Evolutionary conservation across 2,797 vertebrate species (phyloP).

Genomic region (Characodon lateralis): DNA sequence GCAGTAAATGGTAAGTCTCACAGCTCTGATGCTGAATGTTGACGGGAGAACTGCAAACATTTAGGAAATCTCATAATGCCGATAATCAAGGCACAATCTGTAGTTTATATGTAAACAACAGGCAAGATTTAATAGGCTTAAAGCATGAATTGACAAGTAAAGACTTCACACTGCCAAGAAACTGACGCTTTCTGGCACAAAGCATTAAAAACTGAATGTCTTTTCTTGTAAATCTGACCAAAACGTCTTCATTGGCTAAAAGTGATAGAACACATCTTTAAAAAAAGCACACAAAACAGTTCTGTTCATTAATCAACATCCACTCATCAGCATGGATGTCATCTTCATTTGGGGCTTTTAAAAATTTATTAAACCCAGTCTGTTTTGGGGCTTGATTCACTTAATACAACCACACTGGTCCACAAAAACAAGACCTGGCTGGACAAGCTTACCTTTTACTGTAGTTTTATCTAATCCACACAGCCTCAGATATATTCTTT

Average conservation of each 20-base stretch:
- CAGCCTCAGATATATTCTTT: not conserved
- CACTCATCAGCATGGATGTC: not conserved
- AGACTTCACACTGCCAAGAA: not conserved
- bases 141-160: not conserved
- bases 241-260: not conserved
- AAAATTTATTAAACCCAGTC: not conserved
- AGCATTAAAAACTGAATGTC: not conserved
- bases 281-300: not conserved
- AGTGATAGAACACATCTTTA: not conserved
- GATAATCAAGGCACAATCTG: slow-evolving; percentile 36
- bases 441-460: not conserved
- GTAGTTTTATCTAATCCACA: not conserved
- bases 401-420: not conserved
- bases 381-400: not conserved
- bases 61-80: not conserved
- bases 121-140: not conserved
- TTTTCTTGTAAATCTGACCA: not conserved
- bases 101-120: slow-evolving; percentile 16
- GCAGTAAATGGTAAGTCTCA: not conserved
- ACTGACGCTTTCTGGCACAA: not conserved
- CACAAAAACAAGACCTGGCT: not conserved
- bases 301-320: not conserved
- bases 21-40: slow-evolving; percentile 1
- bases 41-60: not conserved
- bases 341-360: not conserved